Conservation (phyloP, 2,888 invertebrate species). For the Agrotis ipsilon region DNA sequence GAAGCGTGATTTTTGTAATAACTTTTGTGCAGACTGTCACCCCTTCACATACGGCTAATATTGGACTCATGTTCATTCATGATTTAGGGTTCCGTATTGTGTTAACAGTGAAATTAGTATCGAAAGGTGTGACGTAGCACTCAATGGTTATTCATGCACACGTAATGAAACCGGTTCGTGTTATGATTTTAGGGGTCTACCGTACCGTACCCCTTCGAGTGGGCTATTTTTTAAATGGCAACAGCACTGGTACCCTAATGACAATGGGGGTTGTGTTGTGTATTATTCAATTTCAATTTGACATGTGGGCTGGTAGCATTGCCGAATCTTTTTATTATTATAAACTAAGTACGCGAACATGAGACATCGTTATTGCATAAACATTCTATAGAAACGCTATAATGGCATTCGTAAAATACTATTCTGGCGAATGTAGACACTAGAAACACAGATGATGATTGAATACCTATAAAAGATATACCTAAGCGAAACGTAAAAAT, state of each 20-base stretch:
- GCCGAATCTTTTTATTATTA: slow-evolving; percentile 17
- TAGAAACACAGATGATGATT: not conserved
- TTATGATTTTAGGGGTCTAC: slow-evolving; percentile 80
- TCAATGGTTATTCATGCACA: slow-evolving; percentile 83
- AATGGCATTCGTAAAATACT: not conserved
- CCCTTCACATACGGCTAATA: slow-evolving; percentile 78
- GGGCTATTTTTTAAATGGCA: slow-evolving; percentile 74
- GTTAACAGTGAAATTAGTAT: slow-evolving; percentile 87
- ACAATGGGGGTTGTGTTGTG: slow-evolving; percentile 60
- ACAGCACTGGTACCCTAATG: slow-evolving; percentile 70
- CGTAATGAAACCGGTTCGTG: slow-evolving; percentile 81
- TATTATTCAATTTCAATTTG: slow-evolving; percentile 39
- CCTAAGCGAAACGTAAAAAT: not conserved
- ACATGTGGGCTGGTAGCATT: slow-evolving; percentile 48
- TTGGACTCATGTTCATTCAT: slow-evolving; percentile 86
- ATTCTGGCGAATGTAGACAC: too few species aligned
- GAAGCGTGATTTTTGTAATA: slow-evolving; percentile 69
- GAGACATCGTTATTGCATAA: slow-evolving; percentile 12
- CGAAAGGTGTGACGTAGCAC: slow-evolving; percentile 87
- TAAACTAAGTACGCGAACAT: slow-evolving; percentile 17
- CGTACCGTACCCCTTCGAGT: slow-evolving; percentile 69
- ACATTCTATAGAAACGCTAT: not conserved
- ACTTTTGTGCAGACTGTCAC: slow-evolving; percentile 79
- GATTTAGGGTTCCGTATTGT: slow-evolving; percentile 84
- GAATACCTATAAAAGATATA: not conserved